A percentile compares a stretch with the other conserved stretches of the same genome.
phyloP scores from a whole-genome alignment of 1,140 invertebrate genomes.

The Neodiprion virginianus region DNA sequence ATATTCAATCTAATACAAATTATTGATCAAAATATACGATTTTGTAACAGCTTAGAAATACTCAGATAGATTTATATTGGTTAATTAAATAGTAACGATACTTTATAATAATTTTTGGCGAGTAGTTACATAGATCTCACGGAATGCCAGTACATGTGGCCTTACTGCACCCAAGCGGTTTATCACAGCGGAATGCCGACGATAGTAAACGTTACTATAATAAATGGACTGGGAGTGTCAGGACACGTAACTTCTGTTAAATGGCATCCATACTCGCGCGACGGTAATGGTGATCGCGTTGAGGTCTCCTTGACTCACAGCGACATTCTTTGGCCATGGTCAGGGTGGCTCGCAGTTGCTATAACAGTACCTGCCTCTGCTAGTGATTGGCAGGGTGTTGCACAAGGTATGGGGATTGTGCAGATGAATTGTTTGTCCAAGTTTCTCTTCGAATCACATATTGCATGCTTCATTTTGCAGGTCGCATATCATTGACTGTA shows the following conservation, averaged over 20 bases:
- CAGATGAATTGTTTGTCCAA: not conserved
- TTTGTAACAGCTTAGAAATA: not conserved
- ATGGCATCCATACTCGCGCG: slow-evolving; percentile 88
- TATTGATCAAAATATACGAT: slow-evolving; percentile 8
- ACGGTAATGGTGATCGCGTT: slow-evolving; percentile 73
- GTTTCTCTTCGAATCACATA: slow-evolving; percentile 17
- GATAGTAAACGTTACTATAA: slow-evolving; percentile 91
- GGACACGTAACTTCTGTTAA: slow-evolving; percentile 68
- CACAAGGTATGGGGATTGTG: slow-evolving; percentile 49
- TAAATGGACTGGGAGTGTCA: slow-evolving; percentile 89
- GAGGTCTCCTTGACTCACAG: slow-evolving; percentile 80
- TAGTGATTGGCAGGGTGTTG: slow-evolving; percentile 78
- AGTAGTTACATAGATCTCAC: slow-evolving; percentile 87
- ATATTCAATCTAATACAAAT: slow-evolving; percentile 16
- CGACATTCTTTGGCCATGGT: slow-evolving; percentile 95
- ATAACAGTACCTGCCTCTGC: slow-evolving; percentile 62
- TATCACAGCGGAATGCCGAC: slow-evolving; percentile 87
- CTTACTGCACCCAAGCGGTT: slow-evolving; percentile 94
- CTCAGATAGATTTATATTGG: not conserved
- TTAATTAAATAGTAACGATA: slow-evolving; percentile 10
- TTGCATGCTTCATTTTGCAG: slow-evolving; percentile 63
- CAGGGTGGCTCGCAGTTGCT: slow-evolving; percentile 88
- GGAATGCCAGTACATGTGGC: slow-evolving; percentile 97
- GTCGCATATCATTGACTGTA: slow-evolving; percentile 84
- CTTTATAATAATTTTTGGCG: not conserved